Conservation (phyloP, 2,888 invertebrate species). For the Entomobrya multifasciata region DNA sequence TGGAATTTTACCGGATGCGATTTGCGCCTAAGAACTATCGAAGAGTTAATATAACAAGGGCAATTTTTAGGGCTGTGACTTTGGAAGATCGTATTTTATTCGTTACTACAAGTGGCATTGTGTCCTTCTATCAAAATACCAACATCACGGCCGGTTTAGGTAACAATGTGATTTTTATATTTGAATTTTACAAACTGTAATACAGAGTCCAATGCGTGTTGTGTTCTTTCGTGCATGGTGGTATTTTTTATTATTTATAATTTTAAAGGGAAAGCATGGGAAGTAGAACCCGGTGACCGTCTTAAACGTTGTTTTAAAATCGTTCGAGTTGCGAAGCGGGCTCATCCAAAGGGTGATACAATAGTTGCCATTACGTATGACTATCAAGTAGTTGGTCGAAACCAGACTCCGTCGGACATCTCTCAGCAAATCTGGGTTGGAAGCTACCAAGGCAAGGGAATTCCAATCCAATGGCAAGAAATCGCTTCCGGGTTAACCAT, state of each 20-base stretch:
- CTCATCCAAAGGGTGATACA: conserved; percentile 50
- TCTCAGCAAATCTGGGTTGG: conserved; percentile 67
- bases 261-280: conserved; percentile 40
- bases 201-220: too few relatives aligned
- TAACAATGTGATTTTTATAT: not conserved
- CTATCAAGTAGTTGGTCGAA: conserved; percentile 40
- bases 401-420: not conserved
- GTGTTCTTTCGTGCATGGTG: too few relatives aligned
- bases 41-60: not conserved
- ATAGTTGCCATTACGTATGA: conserved; percentile 73
- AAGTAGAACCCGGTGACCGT: conserved; percentile 58
- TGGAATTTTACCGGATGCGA: conserved; percentile 63
- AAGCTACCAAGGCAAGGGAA: conserved; percentile 12
- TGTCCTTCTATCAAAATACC: conserved; percentile 62
- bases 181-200: too few relatives aligned
- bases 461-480: conserved; percentile 49
- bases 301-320: conserved; percentile 73
- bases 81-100: conserved; percentile 72
- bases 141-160: not conserved
- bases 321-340: conserved; percentile 52
- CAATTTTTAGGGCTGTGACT: conserved; percentile 66
- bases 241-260: not conserved
- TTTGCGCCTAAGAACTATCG: conserved; percentile 42
- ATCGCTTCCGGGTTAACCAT: conserved; percentile 5
- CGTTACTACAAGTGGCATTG: conserved; percentile 71